Percentiles rank a stretch among this genome's conserved stretches.
Evolutionary conservation across 2,797 vertebrate species (phyloP).

Genomic region (Tenualosa ilisha): DNA sequence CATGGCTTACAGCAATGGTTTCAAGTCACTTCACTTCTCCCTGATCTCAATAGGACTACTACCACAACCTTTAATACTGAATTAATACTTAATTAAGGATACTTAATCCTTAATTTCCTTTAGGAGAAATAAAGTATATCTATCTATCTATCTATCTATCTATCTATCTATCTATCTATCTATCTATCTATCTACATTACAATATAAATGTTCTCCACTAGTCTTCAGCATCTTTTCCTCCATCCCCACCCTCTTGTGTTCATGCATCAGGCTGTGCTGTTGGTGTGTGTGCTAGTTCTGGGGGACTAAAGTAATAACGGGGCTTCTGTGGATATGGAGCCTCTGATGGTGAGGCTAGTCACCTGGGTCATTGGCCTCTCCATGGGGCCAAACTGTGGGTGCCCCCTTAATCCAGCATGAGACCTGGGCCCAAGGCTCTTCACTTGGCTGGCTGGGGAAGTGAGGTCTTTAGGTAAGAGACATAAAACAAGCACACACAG

Average conservation of each 20-base stretch:
- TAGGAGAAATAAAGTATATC: too few relatives aligned
- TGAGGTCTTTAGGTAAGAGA: conserved; percentile 83
- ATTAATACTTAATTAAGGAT: too few relatives aligned
- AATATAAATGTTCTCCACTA: too few relatives aligned
- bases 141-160: background rate
- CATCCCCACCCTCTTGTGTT: background rate
- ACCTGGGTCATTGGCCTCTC: conserved; percentile 86
- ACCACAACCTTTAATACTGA: too few relatives aligned
- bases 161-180: too few relatives aligned
- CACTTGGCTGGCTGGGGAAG: conserved; percentile 86
- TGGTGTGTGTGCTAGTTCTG: conserved; percentile 86
- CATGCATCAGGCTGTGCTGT: conserved; percentile 76
- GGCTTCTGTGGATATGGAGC: conserved; percentile 79
- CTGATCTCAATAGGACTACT: too few relatives aligned
- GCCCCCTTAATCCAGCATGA: conserved; percentile 88
- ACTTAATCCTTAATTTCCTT: too few relatives aligned
- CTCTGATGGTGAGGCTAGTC: conserved; percentile 84
- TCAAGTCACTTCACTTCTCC: background rate
- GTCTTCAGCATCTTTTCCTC: background rate
- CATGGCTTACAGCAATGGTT: background rate
- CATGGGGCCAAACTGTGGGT: conserved; percentile 91
- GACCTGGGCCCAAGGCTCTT: conserved; percentile 89
- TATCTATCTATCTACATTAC: background rate
- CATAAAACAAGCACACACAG: background rate
- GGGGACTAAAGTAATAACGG: conserved; percentile 85